Base-by-base conservation (phyloP, 1,140 invertebrate species). In the Eupeodes corollae region DNA sequence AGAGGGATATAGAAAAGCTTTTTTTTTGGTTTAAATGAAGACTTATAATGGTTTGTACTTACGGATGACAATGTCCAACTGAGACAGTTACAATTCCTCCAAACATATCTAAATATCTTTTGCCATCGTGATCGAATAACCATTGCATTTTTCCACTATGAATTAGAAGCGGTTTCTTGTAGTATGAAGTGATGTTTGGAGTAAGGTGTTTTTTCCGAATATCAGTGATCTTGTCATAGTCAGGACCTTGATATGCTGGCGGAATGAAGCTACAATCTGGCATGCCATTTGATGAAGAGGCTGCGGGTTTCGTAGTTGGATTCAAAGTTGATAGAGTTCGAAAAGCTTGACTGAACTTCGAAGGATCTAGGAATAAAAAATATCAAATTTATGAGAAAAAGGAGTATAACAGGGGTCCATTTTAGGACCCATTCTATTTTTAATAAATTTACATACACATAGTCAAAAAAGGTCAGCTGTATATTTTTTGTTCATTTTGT, bases 21-120 rank as follows among this genome's bases (percentile, higher is more conserved):
- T 15, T 42, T 14, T 31, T 9, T 40, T 45, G 14, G 18, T 11
- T 31, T 15, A 13, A 42, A 32, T 26, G 40, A 37, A 37, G 5
- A 41, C 13, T 45, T 32, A 12, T 47, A 26, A 12, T 1, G 12
- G 13, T 6, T 48, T 44, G 18, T 55, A 79, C 85, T 84, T 78
- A 95, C 89, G 93, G 93, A 76, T 98, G 94, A 68, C 89, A 96
- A 68, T 98, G 94, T 16, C 95, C 95, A n/a, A 98, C 90, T 44
- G 88, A 91, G 21, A 98, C 86, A 0, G 95, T 98, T 3, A 94
- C 92, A 54, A 98, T 96, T 12, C 95, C 95, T 10, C 81, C 93
- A 69, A 95, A 94, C 72, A 96, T 80, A 70, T 98, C 94, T 19
- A 98, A 73, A 70, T 96, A 98, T 57, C 89, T 73, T 53, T 79